Evolutionary conservation across 2,888 invertebrate species (phyloP), one percentile per base, ranked within the genome.

Genomic region (Lypha dubia): DNA sequence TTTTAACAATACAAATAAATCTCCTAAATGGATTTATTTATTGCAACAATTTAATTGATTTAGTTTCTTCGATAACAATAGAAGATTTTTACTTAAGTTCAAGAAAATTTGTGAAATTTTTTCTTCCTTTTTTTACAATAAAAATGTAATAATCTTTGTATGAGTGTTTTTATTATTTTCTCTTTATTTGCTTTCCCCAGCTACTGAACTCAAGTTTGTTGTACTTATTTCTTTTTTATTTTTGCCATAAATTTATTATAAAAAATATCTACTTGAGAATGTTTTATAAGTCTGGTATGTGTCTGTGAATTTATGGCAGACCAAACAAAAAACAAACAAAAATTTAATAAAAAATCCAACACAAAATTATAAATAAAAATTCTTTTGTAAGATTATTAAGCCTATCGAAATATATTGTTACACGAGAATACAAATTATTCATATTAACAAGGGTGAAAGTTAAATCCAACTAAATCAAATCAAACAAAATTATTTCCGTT

Each of bases 301-400:
- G 83, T 83, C 83, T 83, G 35, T n/a, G 58, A 79, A 83, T 83
- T 79, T 83, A 79, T 79, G 70, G 70, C 53, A 49, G 38, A 17
- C 44, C 58, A 38, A 11, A 32, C 0, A 65, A 17, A 68, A 71
- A 51, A 73, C 24, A 11, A 53, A 32, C 5, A 53, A 63, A 46
- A 44, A 60, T 41, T 60, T 49, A 58, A 74, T 51, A 75, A 68
- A 60, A 51, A 46, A n/a, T n/a, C 9, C 44, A 6, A 5, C 28
- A 28, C 28, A 81, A 44, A 70, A 68, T 56, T 62, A 62, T 46
- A 75, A 70, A 63, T 81, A 56, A 63, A 70, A 70, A 56, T 56
- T 75, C 56, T 38, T 70, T 46, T 70, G 5, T 20, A 24, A 53
- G 46, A 62, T 24, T 53, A 44, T 56, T 53, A 75, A 62, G 51